Conservation (phyloP, 2,113 vertebrate genomes). For the Microcebus griseorufus region DNA sequence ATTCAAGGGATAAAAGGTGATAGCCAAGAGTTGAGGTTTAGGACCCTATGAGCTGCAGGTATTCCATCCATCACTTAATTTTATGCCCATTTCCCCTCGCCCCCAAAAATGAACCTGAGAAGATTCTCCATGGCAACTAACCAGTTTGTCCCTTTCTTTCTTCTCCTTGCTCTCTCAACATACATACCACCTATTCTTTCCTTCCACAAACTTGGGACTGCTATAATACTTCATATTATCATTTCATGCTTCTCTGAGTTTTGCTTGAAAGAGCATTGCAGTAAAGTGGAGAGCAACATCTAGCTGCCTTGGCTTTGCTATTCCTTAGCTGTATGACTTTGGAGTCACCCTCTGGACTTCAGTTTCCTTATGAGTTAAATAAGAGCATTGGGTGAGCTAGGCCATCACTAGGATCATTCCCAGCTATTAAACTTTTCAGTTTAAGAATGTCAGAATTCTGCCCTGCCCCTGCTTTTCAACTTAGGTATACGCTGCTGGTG, state of each 20-base stretch:
- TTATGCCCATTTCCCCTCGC: not conserved
- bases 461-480: not conserved
- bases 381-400: not conserved
- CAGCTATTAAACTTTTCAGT: not conserved
- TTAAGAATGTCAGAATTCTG: not conserved
- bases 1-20: conserved; percentile 18
- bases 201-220: not conserved
- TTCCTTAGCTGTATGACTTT: not conserved
- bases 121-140: not conserved
- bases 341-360: not conserved
- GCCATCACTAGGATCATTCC: not conserved
- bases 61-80: conserved; percentile 25
- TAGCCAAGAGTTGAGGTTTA: conserved; percentile 19
- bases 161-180: not conserved
- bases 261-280: not conserved
- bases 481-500: not conserved
- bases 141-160: not conserved
- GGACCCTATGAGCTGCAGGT: conserved; percentile 4
- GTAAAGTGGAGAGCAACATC: not conserved
- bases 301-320: not conserved
- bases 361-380: not conserved
- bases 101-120: not conserved
- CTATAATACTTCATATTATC: not conserved
- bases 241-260: not conserved
- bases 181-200: not conserved